Evolutionary conservation across 2,113 vertebrate genomes (phyloP).

Genomic region (Pandion haliaetus): DNA sequence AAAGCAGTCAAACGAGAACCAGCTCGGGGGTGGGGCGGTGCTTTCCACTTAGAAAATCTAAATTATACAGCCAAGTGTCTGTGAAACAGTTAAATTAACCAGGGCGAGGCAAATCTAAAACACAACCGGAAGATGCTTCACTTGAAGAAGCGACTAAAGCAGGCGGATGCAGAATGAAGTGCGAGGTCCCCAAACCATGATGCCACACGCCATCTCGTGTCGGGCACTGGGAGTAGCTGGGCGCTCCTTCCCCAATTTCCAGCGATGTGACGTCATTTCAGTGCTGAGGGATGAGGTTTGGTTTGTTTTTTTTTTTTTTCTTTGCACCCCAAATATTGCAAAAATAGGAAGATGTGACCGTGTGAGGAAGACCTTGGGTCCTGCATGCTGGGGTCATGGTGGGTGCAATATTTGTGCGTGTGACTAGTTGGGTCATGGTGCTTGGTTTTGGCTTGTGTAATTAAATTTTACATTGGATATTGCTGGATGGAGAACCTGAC

Average conservation of each 20-base stretch:
- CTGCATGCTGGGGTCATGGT: rapidly evolving
- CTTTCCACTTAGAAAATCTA: not conserved
- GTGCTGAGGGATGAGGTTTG: not conserved
- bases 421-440: rapidly evolving
- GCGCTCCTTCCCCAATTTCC: not conserved
- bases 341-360: not conserved
- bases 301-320: too few species aligned
- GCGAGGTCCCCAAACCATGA: not conserved
- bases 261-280: not conserved
- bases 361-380: not conserved
- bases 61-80: rapidly evolving
- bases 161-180: rapidly evolving
- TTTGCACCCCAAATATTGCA: not conserved
- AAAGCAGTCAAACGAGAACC: not conserved
- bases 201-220: constrained; percentile 29
- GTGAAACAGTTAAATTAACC: rapidly evolving
- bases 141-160: not conserved
- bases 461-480: rapidly evolving
- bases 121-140: rapidly evolving
- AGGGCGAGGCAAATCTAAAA: not conserved
- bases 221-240: not conserved
- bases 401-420: not conserved
- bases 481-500: not conserved
- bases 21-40: not conserved
- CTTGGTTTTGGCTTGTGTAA: not conserved